phyloP scores from a whole-genome alignment of 2,888 invertebrate genomes.

The Serripes groenlandicus region DNA sequence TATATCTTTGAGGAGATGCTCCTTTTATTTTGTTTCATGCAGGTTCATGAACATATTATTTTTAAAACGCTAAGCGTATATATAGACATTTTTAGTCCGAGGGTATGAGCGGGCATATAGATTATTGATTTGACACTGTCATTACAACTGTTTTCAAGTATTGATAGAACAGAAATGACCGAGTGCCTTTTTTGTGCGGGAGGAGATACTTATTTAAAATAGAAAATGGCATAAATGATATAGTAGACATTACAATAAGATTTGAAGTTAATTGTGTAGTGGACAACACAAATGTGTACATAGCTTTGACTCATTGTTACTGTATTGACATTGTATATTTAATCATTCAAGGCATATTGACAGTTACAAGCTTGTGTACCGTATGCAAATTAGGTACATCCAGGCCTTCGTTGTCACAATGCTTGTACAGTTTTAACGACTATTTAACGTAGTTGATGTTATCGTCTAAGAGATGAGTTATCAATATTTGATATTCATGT shows the following conservation, averaged over 20 bases:
- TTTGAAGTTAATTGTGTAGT: neutral
- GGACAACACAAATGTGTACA: neutral
- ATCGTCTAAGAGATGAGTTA: no score
- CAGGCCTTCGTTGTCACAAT: no score
- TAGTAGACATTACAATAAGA: neutral
- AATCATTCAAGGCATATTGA: neutral
- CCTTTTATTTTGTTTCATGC: constrained; percentile 6
- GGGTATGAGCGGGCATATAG: neutral
- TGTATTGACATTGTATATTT: neutral
- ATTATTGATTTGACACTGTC: no score
- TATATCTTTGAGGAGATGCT: neutral
- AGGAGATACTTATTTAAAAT: no score
- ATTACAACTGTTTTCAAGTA: no score
- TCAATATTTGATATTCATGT: no score
- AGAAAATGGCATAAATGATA: no score
- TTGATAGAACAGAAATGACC: no score
- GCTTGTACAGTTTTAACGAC: no score
- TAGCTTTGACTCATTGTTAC: neutral
- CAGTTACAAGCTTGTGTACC: no score
- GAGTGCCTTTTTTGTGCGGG: neutral
- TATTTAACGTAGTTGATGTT: no score
- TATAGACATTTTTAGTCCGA: neutral
- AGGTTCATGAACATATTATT: constrained; percentile 2
- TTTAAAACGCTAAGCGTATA: neutral
- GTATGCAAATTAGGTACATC: no score